phyloP scores from a whole-genome alignment of 1,140 invertebrate species.

The Nylanderia fulva region DNA sequence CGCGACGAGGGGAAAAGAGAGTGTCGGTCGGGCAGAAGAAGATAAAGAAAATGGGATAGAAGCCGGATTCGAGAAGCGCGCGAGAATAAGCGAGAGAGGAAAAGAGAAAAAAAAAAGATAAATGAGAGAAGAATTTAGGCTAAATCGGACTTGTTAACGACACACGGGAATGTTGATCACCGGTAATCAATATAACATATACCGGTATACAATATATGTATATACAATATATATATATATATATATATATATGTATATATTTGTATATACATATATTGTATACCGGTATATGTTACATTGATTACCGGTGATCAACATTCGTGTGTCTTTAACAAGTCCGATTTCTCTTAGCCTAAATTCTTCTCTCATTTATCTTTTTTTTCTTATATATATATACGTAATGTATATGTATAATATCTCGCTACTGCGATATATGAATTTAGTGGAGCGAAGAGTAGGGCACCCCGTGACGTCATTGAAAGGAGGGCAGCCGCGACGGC shows the following conservation, averaged over 20 bases:
- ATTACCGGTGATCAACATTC: constrained; percentile 60
- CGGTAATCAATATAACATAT: constrained; percentile 62
- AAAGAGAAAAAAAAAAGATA: constrained; percentile 11
- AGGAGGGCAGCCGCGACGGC: constrained; percentile 43
- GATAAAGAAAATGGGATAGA: constrained; percentile 27
- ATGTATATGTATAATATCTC: not conserved
- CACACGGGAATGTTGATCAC: constrained; percentile 45
- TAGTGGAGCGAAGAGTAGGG: constrained; percentile 72
- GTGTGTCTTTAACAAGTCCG: constrained; percentile 21
- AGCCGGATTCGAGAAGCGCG: not conserved
- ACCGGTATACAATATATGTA: constrained; percentile 26
- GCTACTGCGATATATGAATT: constrained; percentile 65
- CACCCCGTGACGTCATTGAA: constrained; percentile 67
- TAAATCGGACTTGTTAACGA: constrained; percentile 20
- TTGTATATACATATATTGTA: not conserved
- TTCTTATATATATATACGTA: too few species aligned
- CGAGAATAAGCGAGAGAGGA: not conserved
- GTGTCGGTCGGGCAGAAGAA: constrained; percentile 11
- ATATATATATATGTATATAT: not conserved
- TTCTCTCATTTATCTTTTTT: constrained; percentile 1
- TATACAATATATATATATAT: not conserved
- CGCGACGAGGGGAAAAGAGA: constrained; percentile 24
- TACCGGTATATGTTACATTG: constrained; percentile 60
- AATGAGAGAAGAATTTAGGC: not conserved
- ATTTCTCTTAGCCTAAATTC: not conserved